phyloP scores from a whole-genome alignment of 2,888 invertebrate species.

The Anaspis maculata region DNA sequence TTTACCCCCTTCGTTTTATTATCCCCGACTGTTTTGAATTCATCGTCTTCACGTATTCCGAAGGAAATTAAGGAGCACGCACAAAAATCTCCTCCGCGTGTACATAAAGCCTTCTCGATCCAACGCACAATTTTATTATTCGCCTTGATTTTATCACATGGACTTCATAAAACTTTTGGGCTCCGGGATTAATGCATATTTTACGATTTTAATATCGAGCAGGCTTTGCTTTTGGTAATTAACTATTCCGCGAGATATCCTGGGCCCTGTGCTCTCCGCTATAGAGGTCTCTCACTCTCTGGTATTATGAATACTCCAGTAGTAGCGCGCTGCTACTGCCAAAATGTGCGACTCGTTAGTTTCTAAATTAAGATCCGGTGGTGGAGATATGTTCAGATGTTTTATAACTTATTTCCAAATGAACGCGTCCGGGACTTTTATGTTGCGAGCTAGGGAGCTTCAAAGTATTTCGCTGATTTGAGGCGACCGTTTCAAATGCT shows the following conservation, averaged over 20 bases:
- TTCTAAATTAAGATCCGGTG: slow-evolving; percentile 14
- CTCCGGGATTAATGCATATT: slow-evolving; percentile 37
- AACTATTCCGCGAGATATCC: slow-evolving; percentile 34
- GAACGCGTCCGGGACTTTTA: no score
- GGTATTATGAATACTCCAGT: slow-evolving; percentile 21
- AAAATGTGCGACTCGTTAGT: slow-evolving; percentile 14
- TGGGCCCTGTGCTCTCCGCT: no score
- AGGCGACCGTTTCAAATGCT: no score
- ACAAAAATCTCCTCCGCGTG: slow-evolving; percentile 27
- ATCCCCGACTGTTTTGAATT: slow-evolving; percentile 25
- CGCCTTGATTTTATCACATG: slow-evolving; percentile 36
- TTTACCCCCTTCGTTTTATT: slow-evolving; percentile 24
- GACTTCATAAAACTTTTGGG: slow-evolving; percentile 38
- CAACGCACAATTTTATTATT: slow-evolving; percentile 39
- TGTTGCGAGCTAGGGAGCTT: no score
- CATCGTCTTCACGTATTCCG: slow-evolving; percentile 31
- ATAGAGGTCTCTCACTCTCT: no score
- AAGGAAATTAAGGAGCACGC: slow-evolving; percentile 33
- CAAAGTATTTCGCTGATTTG: no score
- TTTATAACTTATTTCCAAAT: slow-evolving; percentile 13
- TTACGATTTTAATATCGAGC: slow-evolving; percentile 37
- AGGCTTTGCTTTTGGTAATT: slow-evolving; percentile 32
- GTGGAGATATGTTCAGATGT: slow-evolving; percentile 6
- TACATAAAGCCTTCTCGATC: slow-evolving; percentile 24
- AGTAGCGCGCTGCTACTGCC: no score